Evolutionary conservation across 1,140 invertebrate species (phyloP).

Genomic region (Ips nitidus): DNA sequence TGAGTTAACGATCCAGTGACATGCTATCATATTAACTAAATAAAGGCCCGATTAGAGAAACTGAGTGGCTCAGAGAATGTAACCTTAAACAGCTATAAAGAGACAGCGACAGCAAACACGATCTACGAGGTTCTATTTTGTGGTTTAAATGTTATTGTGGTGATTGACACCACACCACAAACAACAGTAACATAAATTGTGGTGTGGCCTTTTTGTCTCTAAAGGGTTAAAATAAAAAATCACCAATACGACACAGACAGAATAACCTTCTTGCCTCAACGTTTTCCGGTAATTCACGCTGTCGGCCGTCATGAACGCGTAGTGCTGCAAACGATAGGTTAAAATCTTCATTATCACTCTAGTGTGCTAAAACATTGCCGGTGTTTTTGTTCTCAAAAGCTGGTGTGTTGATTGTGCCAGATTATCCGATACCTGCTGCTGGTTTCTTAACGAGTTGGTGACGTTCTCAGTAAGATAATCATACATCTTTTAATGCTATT

Average conservation of each 20-base stretch:
- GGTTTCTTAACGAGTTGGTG: neutral
- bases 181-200: neutral
- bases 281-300: slow-evolving; percentile 70
- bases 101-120: neutral
- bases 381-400: too few relatives aligned
- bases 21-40: neutral
- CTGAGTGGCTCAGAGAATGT: slow-evolving; percentile 11
- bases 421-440: neutral
- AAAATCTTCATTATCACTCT: slow-evolving; percentile 47
- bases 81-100: neutral
- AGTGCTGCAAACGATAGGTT: slow-evolving; percentile 65
- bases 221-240: neutral
- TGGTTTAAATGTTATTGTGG: neutral
- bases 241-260: slow-evolving; percentile 12
- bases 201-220: neutral
- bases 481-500: too few relatives aligned
- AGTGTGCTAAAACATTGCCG: too few relatives aligned
- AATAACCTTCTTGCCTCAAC: slow-evolving; percentile 66
- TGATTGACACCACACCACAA: neutral
- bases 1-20: neutral
- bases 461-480: neutral
- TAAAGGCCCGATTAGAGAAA: neutral
- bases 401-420: neutral
- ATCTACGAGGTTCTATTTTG: neutral
- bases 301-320: slow-evolving; percentile 67